phyloP scores from a whole-genome alignment of 2,113 vertebrate species.

The Motacilla tschutschensis region DNA sequence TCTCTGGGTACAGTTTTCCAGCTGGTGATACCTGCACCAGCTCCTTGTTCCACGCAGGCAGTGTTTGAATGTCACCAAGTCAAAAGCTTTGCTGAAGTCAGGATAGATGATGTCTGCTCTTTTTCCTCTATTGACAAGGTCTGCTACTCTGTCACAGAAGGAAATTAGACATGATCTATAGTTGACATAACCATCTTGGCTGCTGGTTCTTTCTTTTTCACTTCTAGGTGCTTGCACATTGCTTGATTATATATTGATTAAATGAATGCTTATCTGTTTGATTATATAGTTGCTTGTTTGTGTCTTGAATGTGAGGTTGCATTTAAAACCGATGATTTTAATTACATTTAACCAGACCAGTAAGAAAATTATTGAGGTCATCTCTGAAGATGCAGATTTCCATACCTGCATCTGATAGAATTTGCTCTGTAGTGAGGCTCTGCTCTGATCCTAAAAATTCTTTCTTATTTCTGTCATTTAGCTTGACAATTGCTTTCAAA shows the following conservation, averaged over 20 bases:
- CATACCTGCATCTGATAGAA: neutral
- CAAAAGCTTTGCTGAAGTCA: conserved; percentile 49
- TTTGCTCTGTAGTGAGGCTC: neutral
- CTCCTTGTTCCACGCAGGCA: neutral
- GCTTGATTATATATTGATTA: conserved; percentile 44
- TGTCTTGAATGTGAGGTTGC: neutral
- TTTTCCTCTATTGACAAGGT: conserved; percentile 53
- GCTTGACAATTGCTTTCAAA: neutral
- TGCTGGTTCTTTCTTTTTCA: conserved; percentile 15
- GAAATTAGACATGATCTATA: conserved; percentile 50
- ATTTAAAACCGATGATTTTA: neutral
- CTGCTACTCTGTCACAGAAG: conserved; percentile 37
- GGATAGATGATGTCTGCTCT: conserved; percentile 55
- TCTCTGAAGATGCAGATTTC: neutral
- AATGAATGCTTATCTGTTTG: conserved; percentile 3
- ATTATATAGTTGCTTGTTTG: neutral
- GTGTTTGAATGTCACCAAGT: conserved; percentile 32
- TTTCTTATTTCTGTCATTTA: neutral
- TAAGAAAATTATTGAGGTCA: neutral
- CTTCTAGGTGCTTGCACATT: neutral
- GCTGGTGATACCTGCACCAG: neutral
- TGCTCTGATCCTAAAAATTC: neutral
- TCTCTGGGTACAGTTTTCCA: neutral
- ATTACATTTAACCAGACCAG: neutral
- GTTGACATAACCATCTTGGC: conserved; percentile 20